A percentile compares a stretch with the other conserved stretches of the same genome.
Conservation (phyloP, 2,797 vertebrate genomes). For the Macropodus opercularis region DNA sequence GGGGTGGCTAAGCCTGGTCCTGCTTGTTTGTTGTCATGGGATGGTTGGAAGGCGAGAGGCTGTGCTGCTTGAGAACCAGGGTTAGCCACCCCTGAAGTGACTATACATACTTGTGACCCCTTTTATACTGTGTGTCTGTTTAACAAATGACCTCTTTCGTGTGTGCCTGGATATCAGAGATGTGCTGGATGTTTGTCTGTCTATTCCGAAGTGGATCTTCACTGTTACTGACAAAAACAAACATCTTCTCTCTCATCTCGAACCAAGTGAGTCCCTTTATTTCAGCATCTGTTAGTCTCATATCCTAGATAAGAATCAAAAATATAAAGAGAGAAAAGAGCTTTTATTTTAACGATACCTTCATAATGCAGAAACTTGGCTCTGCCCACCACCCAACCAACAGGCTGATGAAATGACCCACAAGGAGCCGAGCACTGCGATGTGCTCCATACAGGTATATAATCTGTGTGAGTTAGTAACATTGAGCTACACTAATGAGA, state of each 20-base stretch:
- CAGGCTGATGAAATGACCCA: slow-evolving; percentile 57
- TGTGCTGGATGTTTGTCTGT: slow-evolving; percentile 69
- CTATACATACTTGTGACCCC: too few relatives aligned
- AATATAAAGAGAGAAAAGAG: neutral
- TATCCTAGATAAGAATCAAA: slow-evolving; percentile 9
- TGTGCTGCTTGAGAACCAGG: too few relatives aligned
- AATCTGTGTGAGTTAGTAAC: neutral
- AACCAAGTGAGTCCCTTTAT: slow-evolving; percentile 64
- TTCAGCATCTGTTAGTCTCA: slow-evolving; percentile 13
- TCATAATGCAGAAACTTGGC: slow-evolving; percentile 75
- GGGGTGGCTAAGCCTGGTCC: too few relatives aligned
- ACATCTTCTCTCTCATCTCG: slow-evolving; percentile 51
- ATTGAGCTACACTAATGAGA: neutral
- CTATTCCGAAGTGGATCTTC: slow-evolving; percentile 69
- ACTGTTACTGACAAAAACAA: slow-evolving; percentile 39
- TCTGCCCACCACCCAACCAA: slow-evolving; percentile 50
- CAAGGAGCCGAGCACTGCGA: slow-evolving; percentile 48
- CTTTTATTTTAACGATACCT: neutral
- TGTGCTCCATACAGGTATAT: slow-evolving; percentile 83
- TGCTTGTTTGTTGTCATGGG: too few relatives aligned
- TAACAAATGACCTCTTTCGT: neutral
- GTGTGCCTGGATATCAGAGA: slow-evolving; percentile 56
- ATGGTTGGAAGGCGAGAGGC: too few relatives aligned
- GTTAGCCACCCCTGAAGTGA: too few relatives aligned
- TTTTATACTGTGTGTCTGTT: neutral